phyloP scores from a whole-genome alignment of 2,888 invertebrate genomes.

The Punctoribates punctum region DNA sequence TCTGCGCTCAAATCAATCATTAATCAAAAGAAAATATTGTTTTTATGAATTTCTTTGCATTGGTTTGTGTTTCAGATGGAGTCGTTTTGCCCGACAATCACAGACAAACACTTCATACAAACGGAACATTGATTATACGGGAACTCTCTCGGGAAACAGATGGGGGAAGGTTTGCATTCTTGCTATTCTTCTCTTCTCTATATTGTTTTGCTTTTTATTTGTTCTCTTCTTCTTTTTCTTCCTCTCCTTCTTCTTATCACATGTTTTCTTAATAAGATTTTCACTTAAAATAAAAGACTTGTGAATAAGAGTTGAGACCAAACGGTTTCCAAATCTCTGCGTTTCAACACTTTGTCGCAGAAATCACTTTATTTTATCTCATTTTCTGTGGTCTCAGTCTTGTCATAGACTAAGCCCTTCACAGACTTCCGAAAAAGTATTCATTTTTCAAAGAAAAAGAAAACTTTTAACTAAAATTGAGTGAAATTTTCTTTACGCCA shows the following conservation, averaged over 20 bases:
- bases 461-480: background rate
- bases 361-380: conserved; percentile 27
- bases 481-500: no score
- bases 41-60: background rate
- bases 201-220: conserved; percentile 12
- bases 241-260: background rate
- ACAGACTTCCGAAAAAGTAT: background rate
- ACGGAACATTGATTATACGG: conserved; percentile 78
- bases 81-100: conserved; percentile 77
- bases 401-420: conserved; percentile 4
- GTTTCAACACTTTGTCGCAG: conserved; percentile 1
- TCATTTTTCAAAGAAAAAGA: background rate
- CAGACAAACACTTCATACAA: conserved; percentile 76
- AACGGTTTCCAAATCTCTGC: background rate
- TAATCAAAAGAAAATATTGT: background rate
- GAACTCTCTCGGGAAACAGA: conserved; percentile 79
- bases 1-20: background rate
- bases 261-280: conserved; percentile 17
- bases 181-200: background rate
- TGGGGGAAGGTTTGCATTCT: conserved; percentile 63
- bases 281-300: conserved; percentile 2
- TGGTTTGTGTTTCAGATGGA: conserved; percentile 62
- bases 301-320: background rate
- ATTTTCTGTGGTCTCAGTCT: background rate
- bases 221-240: background rate